Percentiles rank a stretch among this genome's conserved stretches.
Evolutionary conservation across 2,113 vertebrate genomes (phyloP).

Genomic region (Triplophysa siluroides): DNA sequence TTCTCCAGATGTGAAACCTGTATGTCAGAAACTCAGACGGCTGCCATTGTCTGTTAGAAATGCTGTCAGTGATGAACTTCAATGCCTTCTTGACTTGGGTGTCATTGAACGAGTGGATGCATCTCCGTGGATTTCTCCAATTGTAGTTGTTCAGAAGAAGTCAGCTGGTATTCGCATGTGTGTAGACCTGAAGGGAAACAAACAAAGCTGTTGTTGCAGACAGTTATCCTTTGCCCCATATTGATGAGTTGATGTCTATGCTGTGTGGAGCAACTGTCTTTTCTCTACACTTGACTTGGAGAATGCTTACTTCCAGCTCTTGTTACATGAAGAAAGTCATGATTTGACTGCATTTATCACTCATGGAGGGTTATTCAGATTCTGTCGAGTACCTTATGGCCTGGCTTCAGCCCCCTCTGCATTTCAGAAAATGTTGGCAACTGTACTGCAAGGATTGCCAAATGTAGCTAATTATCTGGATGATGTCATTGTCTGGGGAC

Average conservation of each 20-base stretch:
- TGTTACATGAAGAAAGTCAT: not conserved
- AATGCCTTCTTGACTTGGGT: too few relatives aligned
- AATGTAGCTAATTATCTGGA: too few relatives aligned
- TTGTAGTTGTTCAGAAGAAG: not conserved
- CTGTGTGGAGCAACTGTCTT: not conserved
- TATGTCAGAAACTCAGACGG: not conserved
- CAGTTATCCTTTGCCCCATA: not conserved
- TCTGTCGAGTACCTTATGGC: too few relatives aligned
- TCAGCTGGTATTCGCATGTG: not conserved
- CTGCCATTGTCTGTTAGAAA: not conserved
- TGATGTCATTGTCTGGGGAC: too few relatives aligned
- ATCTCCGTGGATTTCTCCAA: slow-evolving; percentile 7
- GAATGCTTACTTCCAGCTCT: not conserved
- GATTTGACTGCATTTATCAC: not conserved
- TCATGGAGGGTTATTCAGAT: too few relatives aligned
- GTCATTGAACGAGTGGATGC: not conserved
- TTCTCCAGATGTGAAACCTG: not conserved
- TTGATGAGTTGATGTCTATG: slow-evolving; percentile 6
- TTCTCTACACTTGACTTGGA: not conserved
- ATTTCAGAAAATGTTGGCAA: too few relatives aligned
- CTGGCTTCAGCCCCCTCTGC: too few relatives aligned
- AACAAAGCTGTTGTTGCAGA: not conserved
- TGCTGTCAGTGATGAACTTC: too few relatives aligned
- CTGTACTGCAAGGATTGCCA: too few relatives aligned
- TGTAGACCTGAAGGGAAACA: not conserved